These are phyloP conservation scores for Typhlichthys eigenmanni DNA, from an alignment of 2,797 vertebrate species.

Conservation along the genomic window DNA sequence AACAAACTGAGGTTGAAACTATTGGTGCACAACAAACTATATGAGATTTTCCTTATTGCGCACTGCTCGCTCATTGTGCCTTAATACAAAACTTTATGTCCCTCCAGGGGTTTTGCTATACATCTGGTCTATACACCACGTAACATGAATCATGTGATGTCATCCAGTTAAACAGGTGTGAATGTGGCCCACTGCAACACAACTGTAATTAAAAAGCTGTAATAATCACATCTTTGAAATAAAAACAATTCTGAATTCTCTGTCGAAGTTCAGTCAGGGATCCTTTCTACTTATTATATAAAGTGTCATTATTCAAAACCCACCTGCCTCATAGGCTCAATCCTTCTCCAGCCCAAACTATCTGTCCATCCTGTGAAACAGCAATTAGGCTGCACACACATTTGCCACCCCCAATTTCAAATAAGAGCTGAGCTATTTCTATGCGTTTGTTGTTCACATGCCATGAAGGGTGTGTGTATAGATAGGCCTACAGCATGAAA, in stretches of 20 bases:
- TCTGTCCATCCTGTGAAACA: neutral
- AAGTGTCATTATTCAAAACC: neutral
- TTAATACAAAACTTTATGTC: slow-evolving; percentile 34
- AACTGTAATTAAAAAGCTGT: slow-evolving; percentile 33
- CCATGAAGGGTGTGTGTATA: neutral
- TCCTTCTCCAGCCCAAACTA: neutral
- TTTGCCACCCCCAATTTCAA: neutral
- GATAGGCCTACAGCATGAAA: neutral
- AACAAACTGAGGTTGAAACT: slow-evolving; percentile 38
- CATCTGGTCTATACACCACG: slow-evolving; percentile 60
- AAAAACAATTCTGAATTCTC: neutral
- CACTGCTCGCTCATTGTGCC: slow-evolving; percentile 31
- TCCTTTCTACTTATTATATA: neutral
- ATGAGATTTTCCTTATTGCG: slow-evolving; percentile 48
- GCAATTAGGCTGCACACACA: neutral
- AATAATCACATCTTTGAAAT: slow-evolving; percentile 22
- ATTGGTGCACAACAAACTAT: slow-evolving; percentile 36
- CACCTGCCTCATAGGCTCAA: neutral
- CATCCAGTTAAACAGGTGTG: slow-evolving; percentile 61
- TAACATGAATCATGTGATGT: slow-evolving; percentile 42
- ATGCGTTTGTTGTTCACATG: neutral
- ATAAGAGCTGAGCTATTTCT: neutral
- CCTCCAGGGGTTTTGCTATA: slow-evolving; percentile 53
- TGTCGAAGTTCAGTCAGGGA: neutral
- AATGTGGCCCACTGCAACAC: slow-evolving; percentile 26